Conservation (phyloP, 2,888 invertebrate species). For the Phlogophora meticulosa region DNA sequence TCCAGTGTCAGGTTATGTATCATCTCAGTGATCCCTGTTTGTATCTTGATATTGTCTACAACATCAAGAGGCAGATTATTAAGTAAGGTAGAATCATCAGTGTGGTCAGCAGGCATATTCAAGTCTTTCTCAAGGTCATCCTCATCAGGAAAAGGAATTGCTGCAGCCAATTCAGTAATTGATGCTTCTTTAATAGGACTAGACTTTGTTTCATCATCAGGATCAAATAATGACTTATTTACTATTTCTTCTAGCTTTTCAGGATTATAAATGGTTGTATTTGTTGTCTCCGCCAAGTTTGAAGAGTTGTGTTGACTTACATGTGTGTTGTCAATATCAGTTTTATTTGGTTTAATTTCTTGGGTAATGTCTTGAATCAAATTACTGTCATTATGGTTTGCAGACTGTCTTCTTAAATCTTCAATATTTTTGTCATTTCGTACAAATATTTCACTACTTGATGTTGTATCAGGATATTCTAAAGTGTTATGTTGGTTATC, state of each 20-base stretch:
- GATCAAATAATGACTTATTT: slow-evolving; percentile 27
- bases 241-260: slow-evolving; percentile 21
- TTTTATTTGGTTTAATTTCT: slow-evolving; percentile 14
- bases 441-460: slow-evolving; percentile 18
- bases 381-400: background rate
- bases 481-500: slow-evolving; percentile 6
- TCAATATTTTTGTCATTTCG: slow-evolving; percentile 18
- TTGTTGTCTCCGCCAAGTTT: slow-evolving; percentile 9
- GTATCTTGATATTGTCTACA: slow-evolving; percentile 39
- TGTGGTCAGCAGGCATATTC: slow-evolving; percentile 16
- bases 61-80: slow-evolving; percentile 41
- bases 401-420: background rate
- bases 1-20: slow-evolving; percentile 19
- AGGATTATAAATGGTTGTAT: slow-evolving; percentile 8
- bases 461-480: slow-evolving; percentile 7
- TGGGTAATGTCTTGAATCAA: slow-evolving; percentile 12
- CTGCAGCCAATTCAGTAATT: slow-evolving; percentile 64
- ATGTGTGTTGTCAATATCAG: slow-evolving; percentile 1
- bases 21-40: slow-evolving; percentile 20
- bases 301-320: slow-evolving; percentile 1
- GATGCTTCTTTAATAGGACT: slow-evolving; percentile 34
- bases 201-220: slow-evolving; percentile 10
- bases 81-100: background rate
- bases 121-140: slow-evolving; percentile 73
- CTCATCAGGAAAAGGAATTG: slow-evolving; percentile 78